Evolutionary conservation across 2,888 invertebrate genomes (phyloP).

Genomic region (Yponomeuta sedellus): DNA sequence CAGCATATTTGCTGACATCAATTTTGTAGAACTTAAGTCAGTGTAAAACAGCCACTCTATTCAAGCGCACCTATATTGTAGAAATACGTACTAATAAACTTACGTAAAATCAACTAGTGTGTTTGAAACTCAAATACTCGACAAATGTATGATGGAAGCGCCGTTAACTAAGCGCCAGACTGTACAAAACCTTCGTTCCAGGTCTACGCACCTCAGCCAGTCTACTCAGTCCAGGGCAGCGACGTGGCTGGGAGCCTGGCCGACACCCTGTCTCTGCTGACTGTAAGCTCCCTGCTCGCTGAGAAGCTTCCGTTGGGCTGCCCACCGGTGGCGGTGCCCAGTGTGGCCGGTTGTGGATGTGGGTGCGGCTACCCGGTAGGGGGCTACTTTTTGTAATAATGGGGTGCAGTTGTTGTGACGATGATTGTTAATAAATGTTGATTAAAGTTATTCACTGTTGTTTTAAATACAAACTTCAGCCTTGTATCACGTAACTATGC

Average conservation of each 20-base stretch:
- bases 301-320: slow-evolving; percentile 44
- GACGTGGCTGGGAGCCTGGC: slow-evolving; percentile 49
- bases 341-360: slow-evolving; percentile 17
- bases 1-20: too few species aligned
- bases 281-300: slow-evolving; percentile 51
- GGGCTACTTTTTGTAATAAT: not conserved
- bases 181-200: not conserved
- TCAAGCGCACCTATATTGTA: too few species aligned
- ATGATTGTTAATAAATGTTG: not conserved
- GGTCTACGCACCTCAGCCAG: slow-evolving; percentile 23
- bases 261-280: slow-evolving; percentile 55
- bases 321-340: slow-evolving; percentile 27
- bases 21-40: too few species aligned
- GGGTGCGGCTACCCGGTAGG: not conserved
- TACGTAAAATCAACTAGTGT: too few species aligned
- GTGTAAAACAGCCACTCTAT: too few species aligned
- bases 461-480: too few species aligned
- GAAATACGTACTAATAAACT: too few species aligned
- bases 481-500: too few species aligned
- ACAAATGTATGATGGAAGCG: too few species aligned
- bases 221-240: slow-evolving; percentile 26
- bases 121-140: too few species aligned
- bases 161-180: too few species aligned
- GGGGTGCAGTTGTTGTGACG: not conserved
- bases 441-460: not conserved